A percentile compares a stretch with the other conserved stretches of the same genome.
Evolutionary conservation across 2,797 vertebrate species (phyloP).

Genomic region (Mormyrops boulengeri): DNA sequence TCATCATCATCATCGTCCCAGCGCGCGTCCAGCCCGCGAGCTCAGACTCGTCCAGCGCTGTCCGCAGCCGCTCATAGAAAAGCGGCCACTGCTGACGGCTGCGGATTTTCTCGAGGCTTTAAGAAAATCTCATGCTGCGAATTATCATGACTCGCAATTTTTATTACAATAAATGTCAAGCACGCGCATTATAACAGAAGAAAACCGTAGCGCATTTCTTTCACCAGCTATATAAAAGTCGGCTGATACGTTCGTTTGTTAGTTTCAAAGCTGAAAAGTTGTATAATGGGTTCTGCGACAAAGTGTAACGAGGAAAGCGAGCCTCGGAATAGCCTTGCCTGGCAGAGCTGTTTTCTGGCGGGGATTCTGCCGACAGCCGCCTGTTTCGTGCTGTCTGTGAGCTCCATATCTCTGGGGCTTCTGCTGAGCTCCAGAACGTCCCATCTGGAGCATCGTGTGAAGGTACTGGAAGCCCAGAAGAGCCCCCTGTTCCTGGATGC

Average conservation of each 20-base stretch:
- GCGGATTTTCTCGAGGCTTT: neutral
- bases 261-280: neutral
- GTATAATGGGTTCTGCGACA: constrained; percentile 49
- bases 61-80: neutral
- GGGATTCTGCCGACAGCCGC: constrained; percentile 48
- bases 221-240: neutral
- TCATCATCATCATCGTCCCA: neutral
- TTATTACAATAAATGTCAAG: neutral
- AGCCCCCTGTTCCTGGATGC: constrained; percentile 40
- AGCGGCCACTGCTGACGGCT: neutral
- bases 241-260: neutral
- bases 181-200: neutral
- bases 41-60: neutral
- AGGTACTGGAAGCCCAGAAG: constrained; percentile 65
- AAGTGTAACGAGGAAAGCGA: constrained; percentile 43
- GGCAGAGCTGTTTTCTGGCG: constrained; percentile 34
- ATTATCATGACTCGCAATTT: neutral
- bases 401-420: constrained; percentile 72
- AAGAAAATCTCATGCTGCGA: neutral
- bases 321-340: constrained; percentile 35
- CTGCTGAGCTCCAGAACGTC: constrained; percentile 72
- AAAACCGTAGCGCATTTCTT: neutral
- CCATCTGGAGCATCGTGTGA: constrained; percentile 73
- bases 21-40: neutral
- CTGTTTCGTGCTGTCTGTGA: constrained; percentile 71